Percentiles rank a stretch among this genome's conserved stretches.
phyloP scores from a whole-genome alignment of 2,113 vertebrate species.

The Cyprinus carpio region DNA sequence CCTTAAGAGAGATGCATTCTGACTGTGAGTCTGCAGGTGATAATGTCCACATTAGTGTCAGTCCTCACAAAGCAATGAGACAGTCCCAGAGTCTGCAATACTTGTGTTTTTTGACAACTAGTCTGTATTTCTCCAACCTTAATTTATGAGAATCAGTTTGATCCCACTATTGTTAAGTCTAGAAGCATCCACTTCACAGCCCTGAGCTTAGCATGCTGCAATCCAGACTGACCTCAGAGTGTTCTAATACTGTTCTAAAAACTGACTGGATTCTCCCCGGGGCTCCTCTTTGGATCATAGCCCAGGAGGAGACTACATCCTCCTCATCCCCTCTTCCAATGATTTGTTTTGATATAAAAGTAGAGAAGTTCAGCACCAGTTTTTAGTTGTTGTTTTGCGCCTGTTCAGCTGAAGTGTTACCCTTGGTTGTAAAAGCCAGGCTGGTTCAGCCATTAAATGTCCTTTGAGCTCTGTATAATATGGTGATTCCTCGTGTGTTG shows the following conservation, averaged over 20 bases:
- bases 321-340: conserved; percentile 52
- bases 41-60: conserved; percentile 68
- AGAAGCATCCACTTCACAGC: conserved; percentile 77
- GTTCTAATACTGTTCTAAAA: conserved; percentile 70
- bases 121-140: conserved; percentile 63
- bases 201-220: conserved; percentile 69
- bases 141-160: conserved; percentile 59
- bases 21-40: conserved; percentile 71
- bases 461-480: conserved; percentile 83
- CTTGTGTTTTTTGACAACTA: conserved; percentile 72
- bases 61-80: conserved; percentile 77
- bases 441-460: conserved; percentile 73
- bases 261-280: conserved; percentile 62
- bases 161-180: conserved; percentile 71
- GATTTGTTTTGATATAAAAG: conserved; percentile 67
- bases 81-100: conserved; percentile 72
- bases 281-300: conserved; percentile 68
- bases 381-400: conserved; percentile 77
- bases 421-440: conserved; percentile 77
- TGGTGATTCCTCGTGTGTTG: conserved; percentile 71
- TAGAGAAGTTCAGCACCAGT: conserved; percentile 77
- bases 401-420: conserved; percentile 76
- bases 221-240: conserved; percentile 67
- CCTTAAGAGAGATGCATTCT: conserved; percentile 68
- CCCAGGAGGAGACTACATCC: conserved; percentile 66